Evolutionary conservation across 2,113 vertebrate genomes (phyloP).

Genomic region (Raphicerus campestris): DNA sequence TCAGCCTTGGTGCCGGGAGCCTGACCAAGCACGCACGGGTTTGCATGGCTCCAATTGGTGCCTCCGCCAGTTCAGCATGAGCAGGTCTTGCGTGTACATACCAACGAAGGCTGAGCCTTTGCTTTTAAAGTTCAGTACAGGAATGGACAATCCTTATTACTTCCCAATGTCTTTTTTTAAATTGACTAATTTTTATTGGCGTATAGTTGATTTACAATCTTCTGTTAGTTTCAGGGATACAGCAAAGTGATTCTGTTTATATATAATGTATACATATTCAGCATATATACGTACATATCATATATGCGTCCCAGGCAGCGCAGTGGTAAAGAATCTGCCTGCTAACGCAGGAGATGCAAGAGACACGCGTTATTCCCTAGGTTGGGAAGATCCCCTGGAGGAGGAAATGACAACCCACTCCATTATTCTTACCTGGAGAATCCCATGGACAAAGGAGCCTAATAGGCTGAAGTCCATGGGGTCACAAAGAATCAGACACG

Average conservation of each 20-base stretch:
- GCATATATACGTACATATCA: neutral
- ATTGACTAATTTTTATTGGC: neutral
- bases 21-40: neutral
- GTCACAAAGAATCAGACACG: neutral
- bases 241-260: neutral
- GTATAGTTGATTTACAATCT: neutral
- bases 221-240: neutral
- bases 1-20: conserved; percentile 22
- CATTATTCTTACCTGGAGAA: neutral
- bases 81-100: fast-evolving
- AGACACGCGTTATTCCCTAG: fast-evolving
- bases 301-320: neutral
- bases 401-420: neutral
- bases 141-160: neutral
- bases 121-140: neutral
- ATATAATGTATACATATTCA: neutral
- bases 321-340: neutral
- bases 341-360: neutral
- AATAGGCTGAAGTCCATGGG: neutral
- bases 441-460: neutral
- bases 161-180: neutral
- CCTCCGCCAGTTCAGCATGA: fast-evolving
- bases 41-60: fast-evolving
- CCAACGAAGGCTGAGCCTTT: neutral
- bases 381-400: neutral